Evolutionary conservation across 2,797 vertebrate genomes (phyloP), one percentile per base, ranked within the genome.

Genomic region (Austrolebias charrua): DNA sequence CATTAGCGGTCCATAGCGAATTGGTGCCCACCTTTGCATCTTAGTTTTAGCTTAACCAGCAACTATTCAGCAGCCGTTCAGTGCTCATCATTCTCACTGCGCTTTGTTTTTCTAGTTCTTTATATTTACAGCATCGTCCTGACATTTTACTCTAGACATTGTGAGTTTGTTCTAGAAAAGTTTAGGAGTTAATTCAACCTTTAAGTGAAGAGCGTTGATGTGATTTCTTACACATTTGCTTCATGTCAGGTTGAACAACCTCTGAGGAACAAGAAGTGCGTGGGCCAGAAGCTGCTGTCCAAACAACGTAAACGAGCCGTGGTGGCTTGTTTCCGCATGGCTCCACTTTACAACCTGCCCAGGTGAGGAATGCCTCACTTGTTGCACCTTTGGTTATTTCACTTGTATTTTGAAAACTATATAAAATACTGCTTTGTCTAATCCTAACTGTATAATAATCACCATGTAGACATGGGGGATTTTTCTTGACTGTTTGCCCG

Each of bases 311-410:
- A 98, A 85, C 94, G 98, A 56, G 98, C 98, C 0, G 98, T 99
- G 56, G 98, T 99, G 73, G 98, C 98, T 8, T 99, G 98, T 88
- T 99, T 99, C 90, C 94, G 98, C 46, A 99, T 99, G 98, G 97
- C 96, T 33, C 98, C 98, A 0, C 90, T 99, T 46, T 99, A 99
- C 88, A 99, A 99, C 74, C 88, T 99, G 14, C 98, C 97, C 78
- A 96, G 97, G 98, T 96, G 91, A 86, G 58, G 9, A 16, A 50
- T 14, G 9, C 51, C 40, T 42, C 31, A 33, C 6, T 6, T 33
- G 9, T 33, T 9, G 6, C 5, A 5, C 31, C 7, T 76, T 68
- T 46, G 71, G 71, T 46, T 77, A 52, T 60, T 57, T 31, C 20
- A 53, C 58, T 64, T 60, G 9, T 24, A 24, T 12, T 58, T 6